These are phyloP conservation scores for Stictonetta naevosa DNA, from an alignment of 2,113 vertebrate species.

Conservation along the genomic window DNA sequence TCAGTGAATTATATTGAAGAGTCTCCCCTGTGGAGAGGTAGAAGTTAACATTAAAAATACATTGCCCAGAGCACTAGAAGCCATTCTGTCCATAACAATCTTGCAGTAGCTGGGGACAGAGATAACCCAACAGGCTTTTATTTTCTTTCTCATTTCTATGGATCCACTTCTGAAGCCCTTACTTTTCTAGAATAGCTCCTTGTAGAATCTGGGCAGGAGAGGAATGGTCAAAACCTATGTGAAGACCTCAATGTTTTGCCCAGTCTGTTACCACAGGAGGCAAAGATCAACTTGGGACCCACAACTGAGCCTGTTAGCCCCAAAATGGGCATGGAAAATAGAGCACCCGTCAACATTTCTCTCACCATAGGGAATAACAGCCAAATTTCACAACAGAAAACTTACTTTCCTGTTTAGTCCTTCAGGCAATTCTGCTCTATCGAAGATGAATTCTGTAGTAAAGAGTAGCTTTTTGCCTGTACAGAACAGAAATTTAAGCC, in stretches of 20 bases:
- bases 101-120: not conserved
- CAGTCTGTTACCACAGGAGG: not conserved
- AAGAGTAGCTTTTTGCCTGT: not conserved
- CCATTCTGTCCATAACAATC: not conserved
- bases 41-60: constrained; percentile 47
- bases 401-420: not conserved
- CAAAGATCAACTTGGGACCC: not conserved
- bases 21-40: constrained; percentile 7
- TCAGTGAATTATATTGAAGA: not conserved
- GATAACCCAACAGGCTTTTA: not conserved
- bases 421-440: not conserved
- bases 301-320: not conserved
- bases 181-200: not conserved
- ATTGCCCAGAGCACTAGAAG: constrained; percentile 38
- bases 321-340: not conserved
- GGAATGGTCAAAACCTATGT: not conserved
- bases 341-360: not conserved
- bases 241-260: not conserved
- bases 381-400: not conserved
- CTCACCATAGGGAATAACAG: not conserved
- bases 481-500: not conserved
- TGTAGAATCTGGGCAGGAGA: not conserved
- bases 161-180: not conserved
- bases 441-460: not conserved
- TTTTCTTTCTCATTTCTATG: not conserved